Evolutionary conservation across 2,888 invertebrate species (phyloP).

Genomic region (Augiades crinisus): DNA sequence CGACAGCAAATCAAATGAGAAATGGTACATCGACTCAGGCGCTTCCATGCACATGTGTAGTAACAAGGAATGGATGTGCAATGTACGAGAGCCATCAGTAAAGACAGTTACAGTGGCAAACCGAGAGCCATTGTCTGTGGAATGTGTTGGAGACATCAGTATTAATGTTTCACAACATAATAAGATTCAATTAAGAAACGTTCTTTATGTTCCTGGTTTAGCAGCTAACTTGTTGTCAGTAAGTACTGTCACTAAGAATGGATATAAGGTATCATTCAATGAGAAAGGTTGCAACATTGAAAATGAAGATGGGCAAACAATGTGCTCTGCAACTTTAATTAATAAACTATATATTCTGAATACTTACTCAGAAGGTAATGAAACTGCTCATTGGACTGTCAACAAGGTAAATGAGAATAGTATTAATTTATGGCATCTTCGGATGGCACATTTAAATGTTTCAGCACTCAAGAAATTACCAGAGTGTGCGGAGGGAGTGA

Average conservation of each 20-base stretch:
- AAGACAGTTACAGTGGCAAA: slow-evolving; percentile 32
- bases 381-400: no score
- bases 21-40: slow-evolving; percentile 33
- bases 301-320: neutral
- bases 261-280: slow-evolving; percentile 30
- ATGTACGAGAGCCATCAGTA: slow-evolving; percentile 23
- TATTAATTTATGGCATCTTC: slow-evolving; percentile 17
- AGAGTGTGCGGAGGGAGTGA: slow-evolving; percentile 30
- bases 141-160: slow-evolving; percentile 23
- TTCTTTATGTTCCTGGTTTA: slow-evolving; percentile 35
- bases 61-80: slow-evolving; percentile 21
- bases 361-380: neutral
- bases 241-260: slow-evolving; percentile 32
- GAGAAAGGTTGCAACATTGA: slow-evolving; percentile 23
- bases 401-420: neutral
- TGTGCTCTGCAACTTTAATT: slow-evolving; percentile 14
- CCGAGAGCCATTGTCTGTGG: slow-evolving; percentile 31
- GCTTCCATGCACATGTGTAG: slow-evolving; percentile 32
- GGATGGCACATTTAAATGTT: slow-evolving; percentile 35
- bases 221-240: slow-evolving; percentile 36
- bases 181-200: slow-evolving; percentile 35
- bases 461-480: slow-evolving; percentile 33
- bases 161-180: slow-evolving; percentile 14
- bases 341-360: slow-evolving; percentile 20
- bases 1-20: neutral